phyloP scores from a whole-genome alignment of 1,140 invertebrate species.

The Pentalonia nigronervosa region DNA sequence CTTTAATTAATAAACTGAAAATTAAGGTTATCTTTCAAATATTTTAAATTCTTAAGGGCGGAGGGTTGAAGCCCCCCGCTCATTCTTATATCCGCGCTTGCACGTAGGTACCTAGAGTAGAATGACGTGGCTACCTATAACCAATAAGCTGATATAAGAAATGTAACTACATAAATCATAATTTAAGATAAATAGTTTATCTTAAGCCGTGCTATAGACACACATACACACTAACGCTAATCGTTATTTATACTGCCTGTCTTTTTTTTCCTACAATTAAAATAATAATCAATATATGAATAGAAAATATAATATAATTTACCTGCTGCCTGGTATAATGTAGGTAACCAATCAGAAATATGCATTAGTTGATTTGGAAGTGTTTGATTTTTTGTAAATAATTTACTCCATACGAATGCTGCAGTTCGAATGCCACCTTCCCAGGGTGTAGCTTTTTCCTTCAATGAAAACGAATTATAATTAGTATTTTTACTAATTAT shows the following conservation, averaged over 20 bases:
- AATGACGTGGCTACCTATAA: no score
- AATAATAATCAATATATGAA: neutral
- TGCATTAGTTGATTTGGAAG: constrained; percentile 72
- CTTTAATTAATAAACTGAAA: no score
- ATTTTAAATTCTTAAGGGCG: no score
- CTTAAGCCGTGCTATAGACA: no score
- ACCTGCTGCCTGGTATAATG: constrained; percentile 69
- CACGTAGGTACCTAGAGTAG: no score
- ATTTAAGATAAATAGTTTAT: no score
- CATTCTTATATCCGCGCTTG: no score
- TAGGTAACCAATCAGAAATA: constrained; percentile 79
- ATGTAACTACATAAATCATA: no score
- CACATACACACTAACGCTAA: no score
- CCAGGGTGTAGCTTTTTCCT: constrained; percentile 62
- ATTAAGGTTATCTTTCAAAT: no score
- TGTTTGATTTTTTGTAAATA: constrained; percentile 65
- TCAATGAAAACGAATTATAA: neutral
- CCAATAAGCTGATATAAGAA: no score
- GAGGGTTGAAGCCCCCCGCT: no score
- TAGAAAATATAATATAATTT: constrained; percentile 45
- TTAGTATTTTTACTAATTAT: neutral
- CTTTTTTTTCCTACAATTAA: neutral
- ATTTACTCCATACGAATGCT: constrained; percentile 69
- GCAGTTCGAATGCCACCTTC: constrained; percentile 75
- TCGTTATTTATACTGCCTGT: neutral